Evolutionary conservation across 2,113 vertebrate genomes (phyloP).

Genomic region (Hemibagrus wyckioides): DNA sequence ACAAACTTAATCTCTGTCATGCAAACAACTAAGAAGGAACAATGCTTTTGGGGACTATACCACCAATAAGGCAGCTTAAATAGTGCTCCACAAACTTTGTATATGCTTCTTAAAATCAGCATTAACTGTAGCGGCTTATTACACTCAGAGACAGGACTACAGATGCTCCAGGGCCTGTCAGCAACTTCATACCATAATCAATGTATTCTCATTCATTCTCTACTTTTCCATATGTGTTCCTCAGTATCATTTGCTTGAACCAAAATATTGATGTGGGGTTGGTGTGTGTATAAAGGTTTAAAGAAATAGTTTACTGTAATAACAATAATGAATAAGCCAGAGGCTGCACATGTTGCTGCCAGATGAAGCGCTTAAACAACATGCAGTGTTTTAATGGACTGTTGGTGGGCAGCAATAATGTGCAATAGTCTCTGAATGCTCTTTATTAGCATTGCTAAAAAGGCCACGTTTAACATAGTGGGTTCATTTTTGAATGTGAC

Average conservation of each 20-base stretch:
- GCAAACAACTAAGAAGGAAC: background rate
- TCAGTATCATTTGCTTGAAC: constrained; percentile 62
- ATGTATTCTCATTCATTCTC: constrained; percentile 27
- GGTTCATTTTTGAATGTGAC: constrained; percentile 8
- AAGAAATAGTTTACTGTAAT: constrained; percentile 67
- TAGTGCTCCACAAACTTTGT: background rate
- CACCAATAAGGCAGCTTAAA: background rate
- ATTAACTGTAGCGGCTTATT: constrained; percentile 6
- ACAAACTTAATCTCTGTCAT: background rate
- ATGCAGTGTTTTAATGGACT: constrained; percentile 17
- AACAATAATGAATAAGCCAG: constrained; percentile 70
- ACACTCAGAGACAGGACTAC: constrained; percentile 5
- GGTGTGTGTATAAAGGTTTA: constrained; percentile 19
- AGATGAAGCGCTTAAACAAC: background rate
- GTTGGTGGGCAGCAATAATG: constrained; percentile 27
- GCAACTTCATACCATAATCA: constrained; percentile 37
- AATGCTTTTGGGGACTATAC: background rate
- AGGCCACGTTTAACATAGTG: constrained; percentile 8
- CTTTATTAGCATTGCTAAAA: constrained; percentile 30
- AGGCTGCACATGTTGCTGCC: constrained; percentile 64
- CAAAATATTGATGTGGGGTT: constrained; percentile 69
- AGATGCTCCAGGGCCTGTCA: constrained; percentile 32
- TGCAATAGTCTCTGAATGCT: constrained; percentile 25
- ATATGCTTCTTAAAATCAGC: background rate
- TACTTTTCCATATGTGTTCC: constrained; percentile 27